Percentiles rank a stretch among this genome's conserved stretches.
These are phyloP conservation scores for Meandrusa payeni DNA, from an alignment of 2,888 invertebrate species.

Conservation along the genomic window DNA sequence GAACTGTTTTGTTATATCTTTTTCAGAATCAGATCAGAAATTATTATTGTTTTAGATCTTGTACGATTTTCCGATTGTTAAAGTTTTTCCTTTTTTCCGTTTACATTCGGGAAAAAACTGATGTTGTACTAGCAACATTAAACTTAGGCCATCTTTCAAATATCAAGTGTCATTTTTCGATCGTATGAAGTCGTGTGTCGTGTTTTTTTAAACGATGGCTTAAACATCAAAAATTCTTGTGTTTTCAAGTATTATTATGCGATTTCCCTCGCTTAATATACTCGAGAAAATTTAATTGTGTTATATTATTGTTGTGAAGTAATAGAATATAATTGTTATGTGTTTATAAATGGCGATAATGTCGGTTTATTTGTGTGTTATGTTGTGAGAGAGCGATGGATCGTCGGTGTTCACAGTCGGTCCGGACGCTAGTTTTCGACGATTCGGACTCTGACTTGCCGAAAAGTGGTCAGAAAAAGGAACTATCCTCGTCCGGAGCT, in stretches of 20 bases:
- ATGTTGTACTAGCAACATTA: conserved; percentile 29
- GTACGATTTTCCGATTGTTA: conserved; percentile 5
- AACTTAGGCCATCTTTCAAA: conserved; percentile 33
- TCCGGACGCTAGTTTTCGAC: conserved; percentile 88
- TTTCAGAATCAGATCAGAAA: too few relatives aligned
- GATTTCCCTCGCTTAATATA: conserved; percentile 34
- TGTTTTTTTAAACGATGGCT: conserved; percentile 58
- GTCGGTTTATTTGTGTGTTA: conserved; percentile 58
- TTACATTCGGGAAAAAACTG: conserved; percentile 4
- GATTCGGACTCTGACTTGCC: conserved; percentile 83
- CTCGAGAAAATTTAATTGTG: conserved; percentile 32
- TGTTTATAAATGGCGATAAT: conserved; percentile 66
- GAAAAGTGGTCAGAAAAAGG: conserved; percentile 66
- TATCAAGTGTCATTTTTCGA: conserved; percentile 51
- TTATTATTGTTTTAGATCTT: background rate
- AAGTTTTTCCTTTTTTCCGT: background rate
- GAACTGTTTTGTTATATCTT: too few relatives aligned
- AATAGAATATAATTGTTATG: conserved; percentile 36
- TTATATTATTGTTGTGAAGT: conserved; percentile 41
- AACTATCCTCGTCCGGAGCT: conserved; percentile 53
- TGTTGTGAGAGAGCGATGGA: conserved; percentile 71
- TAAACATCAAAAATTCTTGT: conserved; percentile 34
- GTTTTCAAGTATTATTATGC: conserved; percentile 30
- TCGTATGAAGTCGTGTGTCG: conserved; percentile 56
- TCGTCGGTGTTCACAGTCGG: conserved; percentile 85